Conservation (phyloP, 2,797 vertebrate species). For the Lutra lutra region DNA sequence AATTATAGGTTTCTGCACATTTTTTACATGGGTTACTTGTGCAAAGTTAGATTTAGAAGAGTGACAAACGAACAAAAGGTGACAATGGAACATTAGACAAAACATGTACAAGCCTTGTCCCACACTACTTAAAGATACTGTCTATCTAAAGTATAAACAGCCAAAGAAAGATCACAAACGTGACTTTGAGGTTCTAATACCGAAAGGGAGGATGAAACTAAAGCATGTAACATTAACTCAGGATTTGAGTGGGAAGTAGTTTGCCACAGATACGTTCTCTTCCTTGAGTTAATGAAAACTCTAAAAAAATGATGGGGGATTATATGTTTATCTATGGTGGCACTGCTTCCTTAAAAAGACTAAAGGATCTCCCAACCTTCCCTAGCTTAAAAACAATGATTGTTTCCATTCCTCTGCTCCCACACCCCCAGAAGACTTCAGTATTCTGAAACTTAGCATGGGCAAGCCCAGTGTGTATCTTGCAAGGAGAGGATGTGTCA, state of each 20-base stretch:
- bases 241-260: constrained; percentile 58
- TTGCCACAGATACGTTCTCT: constrained; percentile 59
- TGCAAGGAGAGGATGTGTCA: constrained; percentile 43
- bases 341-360: constrained; percentile 55
- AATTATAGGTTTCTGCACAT: constrained; percentile 88
- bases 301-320: neutral
- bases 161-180: constrained; percentile 57
- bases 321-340: constrained; percentile 48
- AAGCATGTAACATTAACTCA: constrained; percentile 84
- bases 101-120: constrained; percentile 83
- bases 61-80: constrained; percentile 85
- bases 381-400: constrained; percentile 50
- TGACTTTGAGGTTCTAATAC: constrained; percentile 61
- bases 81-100: constrained; percentile 85
- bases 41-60: constrained; percentile 92
- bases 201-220: constrained; percentile 78
- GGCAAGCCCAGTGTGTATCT: neutral
- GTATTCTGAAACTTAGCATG: constrained; percentile 42
- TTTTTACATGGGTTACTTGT: constrained; percentile 99
- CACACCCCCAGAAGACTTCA: constrained; percentile 2
- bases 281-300: constrained; percentile 59
- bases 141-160: constrained; percentile 83
- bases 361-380: constrained; percentile 26
- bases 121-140: constrained; percentile 81
- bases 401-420: constrained; percentile 59